These are phyloP conservation scores for Lonchura striata DNA, from an alignment of 2,113 vertebrate genomes.

Conservation along the genomic window DNA sequence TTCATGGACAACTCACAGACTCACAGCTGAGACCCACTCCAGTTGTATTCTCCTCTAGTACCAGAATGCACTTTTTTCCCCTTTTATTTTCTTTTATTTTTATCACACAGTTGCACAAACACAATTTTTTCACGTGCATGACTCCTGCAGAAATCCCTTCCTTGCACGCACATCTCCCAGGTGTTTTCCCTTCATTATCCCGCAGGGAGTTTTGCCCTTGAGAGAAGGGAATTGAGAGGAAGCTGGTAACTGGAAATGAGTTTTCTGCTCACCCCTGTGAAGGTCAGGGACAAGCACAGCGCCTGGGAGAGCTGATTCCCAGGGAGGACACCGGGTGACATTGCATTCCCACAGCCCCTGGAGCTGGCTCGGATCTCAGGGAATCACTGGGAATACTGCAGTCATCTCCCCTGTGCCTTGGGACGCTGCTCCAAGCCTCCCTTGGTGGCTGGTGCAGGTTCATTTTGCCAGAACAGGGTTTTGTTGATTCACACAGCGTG, in stretches of 20 bases:
- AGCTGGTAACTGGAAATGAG: not conserved
- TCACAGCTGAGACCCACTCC: not conserved
- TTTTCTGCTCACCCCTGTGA: not conserved
- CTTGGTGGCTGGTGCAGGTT: not conserved
- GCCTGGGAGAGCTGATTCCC: not conserved
- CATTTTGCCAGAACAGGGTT: not conserved
- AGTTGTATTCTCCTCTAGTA: not conserved
- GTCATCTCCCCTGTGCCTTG: not conserved
- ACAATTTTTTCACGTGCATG: accelerated
- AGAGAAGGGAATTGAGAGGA: not conserved
- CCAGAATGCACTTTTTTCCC: not conserved
- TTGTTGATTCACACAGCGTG: not conserved
- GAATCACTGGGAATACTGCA: not conserved
- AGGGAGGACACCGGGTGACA: not conserved
- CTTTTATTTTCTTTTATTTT: no score
- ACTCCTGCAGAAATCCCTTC: not conserved
- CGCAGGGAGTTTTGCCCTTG: not conserved
- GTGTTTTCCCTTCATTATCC: not conserved
- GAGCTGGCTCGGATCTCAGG: not conserved
- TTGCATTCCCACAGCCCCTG: slow-evolving; percentile 15
- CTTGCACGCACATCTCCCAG: accelerated
- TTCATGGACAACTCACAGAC: not conserved
- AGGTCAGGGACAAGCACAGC: not conserved
- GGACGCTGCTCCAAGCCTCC: not conserved
- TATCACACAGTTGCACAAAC: accelerated